Evolutionary conservation across 2,797 vertebrate species (phyloP).

Genomic region (Cyprinella venusta): DNA sequence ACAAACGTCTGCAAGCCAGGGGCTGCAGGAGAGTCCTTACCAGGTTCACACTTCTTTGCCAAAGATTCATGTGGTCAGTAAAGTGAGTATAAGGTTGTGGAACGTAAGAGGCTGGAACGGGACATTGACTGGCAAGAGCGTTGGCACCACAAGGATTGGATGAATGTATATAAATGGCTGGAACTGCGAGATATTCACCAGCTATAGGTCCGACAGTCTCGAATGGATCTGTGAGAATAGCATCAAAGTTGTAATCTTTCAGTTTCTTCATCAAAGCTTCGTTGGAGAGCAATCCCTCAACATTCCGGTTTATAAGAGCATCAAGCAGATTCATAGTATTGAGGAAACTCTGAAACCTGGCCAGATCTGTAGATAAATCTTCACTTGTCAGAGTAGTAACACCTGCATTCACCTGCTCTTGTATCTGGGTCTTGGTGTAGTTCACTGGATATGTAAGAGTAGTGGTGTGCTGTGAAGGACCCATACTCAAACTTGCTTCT

Average conservation of each 20-base stretch:
- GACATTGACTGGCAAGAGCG: slow-evolving; percentile 57
- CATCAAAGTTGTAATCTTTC: slow-evolving; percentile 58
- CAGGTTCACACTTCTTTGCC: slow-evolving; percentile 63
- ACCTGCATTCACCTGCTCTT: accelerated
- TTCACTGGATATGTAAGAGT: slow-evolving; percentile 61
- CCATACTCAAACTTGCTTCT: slow-evolving; percentile 54
- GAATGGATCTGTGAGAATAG: slow-evolving; percentile 69
- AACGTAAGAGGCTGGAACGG: slow-evolving; percentile 67
- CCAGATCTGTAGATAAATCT: slow-evolving; percentile 43
- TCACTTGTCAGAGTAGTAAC: not conserved
- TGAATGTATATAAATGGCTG: slow-evolving; percentile 63
- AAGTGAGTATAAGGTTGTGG: slow-evolving; percentile 64
- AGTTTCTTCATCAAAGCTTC: slow-evolving; percentile 60
- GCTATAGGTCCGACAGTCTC: slow-evolving; percentile 65
- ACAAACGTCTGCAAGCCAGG: slow-evolving; percentile 64
- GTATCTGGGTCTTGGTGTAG: slow-evolving; percentile 50
- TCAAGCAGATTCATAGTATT: slow-evolving; percentile 16
- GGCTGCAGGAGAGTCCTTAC: slow-evolving; percentile 59
- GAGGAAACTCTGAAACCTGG: not conserved
- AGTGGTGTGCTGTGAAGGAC: slow-evolving; percentile 63
- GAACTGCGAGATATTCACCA: slow-evolving; percentile 67
- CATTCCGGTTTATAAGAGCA: not conserved
- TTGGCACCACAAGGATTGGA: slow-evolving; percentile 63
- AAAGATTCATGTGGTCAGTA: slow-evolving; percentile 66
- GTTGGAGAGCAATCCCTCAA: slow-evolving; percentile 58